Base-by-base conservation (phyloP, 1,140 invertebrate species). In the Plectrocnemia conspersa region DNA sequence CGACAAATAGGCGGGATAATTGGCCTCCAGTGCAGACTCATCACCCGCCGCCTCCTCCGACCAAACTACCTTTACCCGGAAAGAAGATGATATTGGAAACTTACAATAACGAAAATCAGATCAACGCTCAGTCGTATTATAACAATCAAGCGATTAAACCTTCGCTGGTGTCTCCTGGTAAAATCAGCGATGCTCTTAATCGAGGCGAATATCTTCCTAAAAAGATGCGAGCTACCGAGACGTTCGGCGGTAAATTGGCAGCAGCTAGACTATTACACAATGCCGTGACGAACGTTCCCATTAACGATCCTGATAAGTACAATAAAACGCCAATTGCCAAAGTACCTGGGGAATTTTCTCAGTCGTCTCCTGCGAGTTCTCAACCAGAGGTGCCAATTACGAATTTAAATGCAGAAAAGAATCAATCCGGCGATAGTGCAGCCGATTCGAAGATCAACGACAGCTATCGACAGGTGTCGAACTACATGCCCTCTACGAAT, bases 141-240 rank as follows among this genome's bases (percentile, higher is more conserved):
- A 47, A 22, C 16, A 27, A 50, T 11, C 32, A 38, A 23, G 27
- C 1, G 3, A 10, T 52, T 5, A 52, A 52, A 42, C 25, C 38
- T 2, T 19, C 38, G 2, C 16, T 32, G 23, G 11, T 21, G 4
- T 52, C 49, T 6, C 38, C 49, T 3, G 25, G 22, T 10, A 44
- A 44, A 23, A n/a, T n/a, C n/a, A 3, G 3, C 21, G 35, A 44
- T 1, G 27, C 52, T 6, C 23, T 44, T 3, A 52, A 27, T 3
- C 61, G 65, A 18, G 61, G 64, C 6, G 67, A 72, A 48, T 75
- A 75, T 61, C 63, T 74, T 46, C 73, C 72, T 9, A 75, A 75
- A 49, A 75, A 75, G 62, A 75, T 75, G 73, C 64, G 73, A 42
- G 73, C 73, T 48, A 69, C 72, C 18, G 72, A 75, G 55, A 74